These are phyloP conservation scores for Boulengeromyrus knoepffleri DNA, from an alignment of 2,113 vertebrate species.

Conservation along the genomic window DNA sequence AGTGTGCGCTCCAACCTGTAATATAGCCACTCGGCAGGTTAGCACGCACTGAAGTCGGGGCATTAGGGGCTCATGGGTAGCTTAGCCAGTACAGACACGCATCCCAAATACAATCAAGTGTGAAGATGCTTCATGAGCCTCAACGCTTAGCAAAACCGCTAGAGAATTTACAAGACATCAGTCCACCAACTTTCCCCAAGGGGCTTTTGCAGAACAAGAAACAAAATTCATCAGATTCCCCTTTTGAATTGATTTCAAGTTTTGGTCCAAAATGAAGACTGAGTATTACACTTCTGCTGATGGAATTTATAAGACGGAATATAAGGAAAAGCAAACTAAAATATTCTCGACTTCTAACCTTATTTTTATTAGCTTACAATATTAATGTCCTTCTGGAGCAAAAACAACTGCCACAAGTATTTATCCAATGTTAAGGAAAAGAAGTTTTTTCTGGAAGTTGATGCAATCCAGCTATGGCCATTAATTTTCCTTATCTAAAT, in stretches of 20 bases:
- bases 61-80: background rate
- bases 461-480: background rate
- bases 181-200: background rate
- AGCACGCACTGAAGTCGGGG: background rate
- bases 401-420: background rate
- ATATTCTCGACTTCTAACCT: background rate
- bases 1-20: background rate
- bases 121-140: background rate
- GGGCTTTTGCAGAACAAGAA: background rate
- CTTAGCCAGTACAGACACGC: background rate
- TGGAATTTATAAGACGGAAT: background rate
- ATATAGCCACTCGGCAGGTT: background rate
- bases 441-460: background rate
- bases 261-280: background rate
- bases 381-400: background rate
- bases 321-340: background rate
- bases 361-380: background rate
- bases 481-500: background rate
- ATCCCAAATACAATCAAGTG: background rate
- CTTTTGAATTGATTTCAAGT: background rate
- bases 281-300: background rate
- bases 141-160: background rate
- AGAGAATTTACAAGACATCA: background rate
- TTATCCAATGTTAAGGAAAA: background rate
- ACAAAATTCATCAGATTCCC: background rate